Percentiles rank a stretch among this genome's conserved stretches.
phyloP scores from a whole-genome alignment of 2,888 invertebrate genomes.

The Rhogogaster chlorosoma region DNA sequence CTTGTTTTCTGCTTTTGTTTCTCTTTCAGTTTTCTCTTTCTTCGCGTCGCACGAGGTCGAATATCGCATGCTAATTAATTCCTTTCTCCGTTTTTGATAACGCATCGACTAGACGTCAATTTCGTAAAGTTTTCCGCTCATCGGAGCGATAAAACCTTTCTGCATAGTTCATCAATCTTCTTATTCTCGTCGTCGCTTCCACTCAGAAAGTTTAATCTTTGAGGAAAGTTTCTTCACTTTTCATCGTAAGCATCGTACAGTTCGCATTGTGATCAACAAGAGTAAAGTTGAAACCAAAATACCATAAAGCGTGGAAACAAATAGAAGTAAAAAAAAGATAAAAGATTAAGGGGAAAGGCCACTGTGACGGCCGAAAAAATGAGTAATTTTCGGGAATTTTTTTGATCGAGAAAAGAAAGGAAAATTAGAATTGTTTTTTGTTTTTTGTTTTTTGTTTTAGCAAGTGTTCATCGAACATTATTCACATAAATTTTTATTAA shows the following conservation, averaged over 20 bases:
- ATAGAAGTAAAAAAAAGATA: not conserved
- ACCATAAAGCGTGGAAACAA: not conserved
- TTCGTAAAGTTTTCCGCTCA: conserved; percentile 33
- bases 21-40: not conserved
- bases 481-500: too few relatives aligned
- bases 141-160: conserved; percentile 33
- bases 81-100: conserved; percentile 10
- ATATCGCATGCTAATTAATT: conserved; percentile 16
- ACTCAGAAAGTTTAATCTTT: not conserved
- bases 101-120: not conserved
- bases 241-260: not conserved
- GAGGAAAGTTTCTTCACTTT: not conserved
- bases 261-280: not conserved
- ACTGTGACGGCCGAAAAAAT: too few relatives aligned
- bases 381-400: too few relatives aligned
- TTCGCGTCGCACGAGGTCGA: not conserved
- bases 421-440: too few relatives aligned
- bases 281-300: not conserved
- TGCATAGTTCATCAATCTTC: conserved; percentile 32
- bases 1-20: not conserved
- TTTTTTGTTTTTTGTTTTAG: too few relatives aligned
- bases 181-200: not conserved
- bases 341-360: not conserved
- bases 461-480: too few relatives aligned
- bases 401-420: too few relatives aligned